These are phyloP conservation scores for Troides aeacus DNA, from an alignment of 2,888 invertebrate genomes.

Conservation along the genomic window DNA sequence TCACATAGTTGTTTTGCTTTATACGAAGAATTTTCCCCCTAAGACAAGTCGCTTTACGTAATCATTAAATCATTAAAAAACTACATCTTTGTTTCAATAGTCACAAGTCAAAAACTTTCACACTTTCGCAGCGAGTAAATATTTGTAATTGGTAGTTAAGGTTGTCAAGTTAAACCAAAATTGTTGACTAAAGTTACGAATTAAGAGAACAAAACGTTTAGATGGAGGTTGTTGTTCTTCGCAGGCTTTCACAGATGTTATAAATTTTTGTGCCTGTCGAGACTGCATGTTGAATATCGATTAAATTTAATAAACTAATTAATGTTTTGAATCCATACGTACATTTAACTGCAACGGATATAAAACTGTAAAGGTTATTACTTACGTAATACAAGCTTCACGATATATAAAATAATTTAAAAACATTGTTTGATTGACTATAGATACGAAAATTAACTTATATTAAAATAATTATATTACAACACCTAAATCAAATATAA, in stretches of 20 bases:
- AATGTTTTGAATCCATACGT: background rate
- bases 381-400: too few species aligned
- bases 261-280: conserved; percentile 50
- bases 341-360: background rate
- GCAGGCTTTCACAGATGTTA: conserved; percentile 54
- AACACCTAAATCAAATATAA: too few species aligned
- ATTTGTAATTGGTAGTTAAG: conserved; percentile 22
- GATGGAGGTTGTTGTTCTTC: background rate
- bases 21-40: background rate
- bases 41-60: background rate
- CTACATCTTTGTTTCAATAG: conserved; percentile 2
- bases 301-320: background rate
- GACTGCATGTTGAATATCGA: background rate
- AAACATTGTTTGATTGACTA: too few species aligned
- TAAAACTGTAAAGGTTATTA: too few species aligned
- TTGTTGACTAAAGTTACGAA: background rate
- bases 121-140: conserved; percentile 22
- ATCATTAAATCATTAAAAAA: conserved; percentile 1
- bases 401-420: too few species aligned
- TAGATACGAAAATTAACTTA: too few species aligned
- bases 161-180: background rate
- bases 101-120: conserved; percentile 25
- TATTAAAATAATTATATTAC: too few species aligned
- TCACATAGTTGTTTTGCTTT: too few species aligned
- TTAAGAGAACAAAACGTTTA: background rate